Conservation (phyloP, 1,140 invertebrate genomes). For the Bombus breviceps region DNA sequence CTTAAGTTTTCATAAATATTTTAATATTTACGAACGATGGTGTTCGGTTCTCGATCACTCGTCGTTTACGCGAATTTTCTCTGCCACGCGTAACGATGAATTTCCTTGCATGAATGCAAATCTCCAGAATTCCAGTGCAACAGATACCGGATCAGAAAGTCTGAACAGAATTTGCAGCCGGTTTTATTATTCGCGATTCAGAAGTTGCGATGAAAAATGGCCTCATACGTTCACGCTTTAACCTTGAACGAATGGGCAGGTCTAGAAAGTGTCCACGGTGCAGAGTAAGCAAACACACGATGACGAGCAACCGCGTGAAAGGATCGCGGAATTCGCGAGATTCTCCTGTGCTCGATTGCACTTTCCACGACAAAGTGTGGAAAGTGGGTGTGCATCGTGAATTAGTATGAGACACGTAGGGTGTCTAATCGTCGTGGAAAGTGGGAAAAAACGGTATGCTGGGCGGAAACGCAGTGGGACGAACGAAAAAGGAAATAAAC, state of each 20-base stretch:
- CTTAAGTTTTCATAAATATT: too few species aligned
- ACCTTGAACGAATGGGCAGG: slow-evolving; percentile 3
- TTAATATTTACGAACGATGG: too few species aligned
- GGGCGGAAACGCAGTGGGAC: background rate
- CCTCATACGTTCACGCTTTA: background rate
- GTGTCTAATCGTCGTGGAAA: background rate
- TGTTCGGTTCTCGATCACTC: too few species aligned
- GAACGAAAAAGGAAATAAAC: background rate
- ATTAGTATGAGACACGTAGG: background rate
- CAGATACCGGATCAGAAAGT: background rate
- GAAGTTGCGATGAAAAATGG: background rate
- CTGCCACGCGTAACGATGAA: too few species aligned
- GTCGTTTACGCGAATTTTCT: too few species aligned
- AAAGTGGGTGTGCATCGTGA: slow-evolving; percentile 13
- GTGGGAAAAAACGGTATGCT: background rate
- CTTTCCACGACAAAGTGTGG: slow-evolving; percentile 19
- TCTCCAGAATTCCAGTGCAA: background rate
- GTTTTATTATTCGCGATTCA: too few species aligned
- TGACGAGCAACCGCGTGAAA: slow-evolving; percentile 30
- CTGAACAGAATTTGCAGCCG: background rate
- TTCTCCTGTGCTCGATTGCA: background rate
- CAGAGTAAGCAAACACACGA: background rate
- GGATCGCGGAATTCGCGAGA: slow-evolving; percentile 30
- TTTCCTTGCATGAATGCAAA: background rate
- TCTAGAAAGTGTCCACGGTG: slow-evolving; percentile 30